Evolutionary conservation across 2,797 vertebrate species (phyloP).

Genomic region (Sebastes goodei): DNA sequence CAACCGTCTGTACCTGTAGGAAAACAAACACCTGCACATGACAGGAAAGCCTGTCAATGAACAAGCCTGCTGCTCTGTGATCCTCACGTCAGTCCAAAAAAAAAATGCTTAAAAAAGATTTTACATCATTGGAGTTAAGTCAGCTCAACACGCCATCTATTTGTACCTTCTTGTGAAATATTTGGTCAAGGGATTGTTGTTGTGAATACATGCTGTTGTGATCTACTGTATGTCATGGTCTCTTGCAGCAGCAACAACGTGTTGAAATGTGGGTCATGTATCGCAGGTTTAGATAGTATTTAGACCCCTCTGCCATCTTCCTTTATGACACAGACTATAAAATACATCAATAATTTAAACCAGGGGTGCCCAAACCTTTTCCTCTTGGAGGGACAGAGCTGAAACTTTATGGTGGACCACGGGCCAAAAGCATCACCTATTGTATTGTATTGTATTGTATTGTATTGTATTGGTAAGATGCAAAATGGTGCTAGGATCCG

Average conservation of each 20-base stretch:
- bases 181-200: neutral
- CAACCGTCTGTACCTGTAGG: constrained; percentile 28
- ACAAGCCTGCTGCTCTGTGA: constrained; percentile 26
- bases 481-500: too few species aligned
- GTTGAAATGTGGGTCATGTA: constrained; percentile 9
- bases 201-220: neutral
- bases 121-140: constrained; percentile 6
- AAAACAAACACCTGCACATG: constrained; percentile 39
- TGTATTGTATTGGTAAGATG: too few species aligned
- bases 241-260: constrained; percentile 10
- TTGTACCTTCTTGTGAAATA: neutral
- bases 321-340: neutral
- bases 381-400: too few species aligned
- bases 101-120: constrained; percentile 6
- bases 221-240: constrained; percentile 2
- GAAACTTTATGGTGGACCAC: too few species aligned
- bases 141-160: constrained; percentile 12
- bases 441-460: too few species aligned
- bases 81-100: neutral
- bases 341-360: neutral
- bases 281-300: neutral
- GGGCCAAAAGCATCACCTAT: too few species aligned
- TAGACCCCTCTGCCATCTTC: neutral
- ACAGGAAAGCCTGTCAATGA: constrained; percentile 23
- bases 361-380: too few species aligned